phyloP scores from a whole-genome alignment of 2,888 invertebrate species.

The Plagiodera versicolora region DNA sequence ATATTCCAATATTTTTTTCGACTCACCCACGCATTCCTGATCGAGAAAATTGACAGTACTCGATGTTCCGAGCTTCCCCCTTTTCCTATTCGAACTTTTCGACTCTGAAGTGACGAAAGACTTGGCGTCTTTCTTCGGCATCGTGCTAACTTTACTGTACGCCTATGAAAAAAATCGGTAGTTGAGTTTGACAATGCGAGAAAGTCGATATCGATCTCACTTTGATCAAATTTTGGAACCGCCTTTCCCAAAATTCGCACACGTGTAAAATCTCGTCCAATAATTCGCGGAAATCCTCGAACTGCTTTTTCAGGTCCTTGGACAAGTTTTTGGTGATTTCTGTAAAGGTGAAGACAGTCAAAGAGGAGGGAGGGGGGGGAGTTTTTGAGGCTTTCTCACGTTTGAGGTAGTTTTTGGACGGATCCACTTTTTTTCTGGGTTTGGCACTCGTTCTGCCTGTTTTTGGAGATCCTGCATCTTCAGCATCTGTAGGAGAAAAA shows the following conservation, averaged over 20 bases:
- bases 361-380: no score
- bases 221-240: constrained; percentile 25
- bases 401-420: constrained; percentile 9
- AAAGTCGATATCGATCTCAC: constrained; percentile 17
- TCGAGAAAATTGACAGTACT: neutral
- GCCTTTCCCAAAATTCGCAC: constrained; percentile 43
- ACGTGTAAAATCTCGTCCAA: constrained; percentile 37
- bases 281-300: constrained; percentile 37
- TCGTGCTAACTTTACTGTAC: neutral
- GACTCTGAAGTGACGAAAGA: neutral
- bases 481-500: neutral
- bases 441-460: neutral
- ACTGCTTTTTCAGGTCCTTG: constrained; percentile 31
- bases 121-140: neutral
- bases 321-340: constrained; percentile 22
- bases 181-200: neutral
- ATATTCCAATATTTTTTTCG: neutral
- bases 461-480: neutral
- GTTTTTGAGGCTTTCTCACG: neutral
- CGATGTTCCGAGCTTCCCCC: neutral
- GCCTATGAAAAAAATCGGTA: neutral
- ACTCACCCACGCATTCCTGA: neutral
- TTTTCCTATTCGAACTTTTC: neutral
- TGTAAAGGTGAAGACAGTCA: constrained; percentile 14
- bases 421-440: constrained; percentile 1